Conservation (phyloP, 1,140 invertebrate genomes). For the Drosophila lacertosa region DNA sequence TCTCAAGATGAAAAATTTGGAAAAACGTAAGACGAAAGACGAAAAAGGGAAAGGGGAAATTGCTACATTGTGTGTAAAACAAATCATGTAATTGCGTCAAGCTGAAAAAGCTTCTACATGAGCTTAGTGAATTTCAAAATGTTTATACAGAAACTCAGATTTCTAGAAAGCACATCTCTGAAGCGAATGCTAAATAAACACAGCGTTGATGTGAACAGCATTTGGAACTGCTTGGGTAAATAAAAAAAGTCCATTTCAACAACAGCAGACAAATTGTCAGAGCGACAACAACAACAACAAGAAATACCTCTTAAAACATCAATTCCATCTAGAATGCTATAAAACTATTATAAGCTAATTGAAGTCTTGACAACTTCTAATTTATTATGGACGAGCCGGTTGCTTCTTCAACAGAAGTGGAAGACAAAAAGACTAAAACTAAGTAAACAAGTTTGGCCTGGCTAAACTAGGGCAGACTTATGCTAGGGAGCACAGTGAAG, state of each 20-base stretch:
- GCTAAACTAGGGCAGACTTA: slow-evolving; percentile 9
- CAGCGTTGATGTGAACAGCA: too few species aligned
- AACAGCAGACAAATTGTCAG: slow-evolving; percentile 2
- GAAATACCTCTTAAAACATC: too few species aligned
- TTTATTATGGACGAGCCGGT: not conserved
- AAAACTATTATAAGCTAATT: slow-evolving; percentile 15
- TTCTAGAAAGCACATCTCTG: not conserved
- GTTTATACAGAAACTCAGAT: slow-evolving; percentile 9
- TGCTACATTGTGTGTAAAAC: slow-evolving; percentile 14
- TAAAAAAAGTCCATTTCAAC: not conserved
- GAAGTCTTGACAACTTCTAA: slow-evolving; percentile 5
- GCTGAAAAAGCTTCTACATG: not conserved
- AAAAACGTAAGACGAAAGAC: not conserved
- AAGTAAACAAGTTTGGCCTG: slow-evolving; percentile 6
- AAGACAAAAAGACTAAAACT: not conserved
- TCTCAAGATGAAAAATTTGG: slow-evolving; percentile 1
- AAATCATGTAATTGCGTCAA: slow-evolving; percentile 25
- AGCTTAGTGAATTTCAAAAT: slow-evolving; percentile 8
- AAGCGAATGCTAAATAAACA: not conserved
- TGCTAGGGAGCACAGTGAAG: not conserved
- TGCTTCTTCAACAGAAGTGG: too few species aligned
- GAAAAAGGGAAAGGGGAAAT: slow-evolving; percentile 8
- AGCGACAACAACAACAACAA: not conserved
- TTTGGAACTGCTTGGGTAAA: slow-evolving; percentile 1
- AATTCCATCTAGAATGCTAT: slow-evolving; percentile 4